Conservation (phyloP, 2,888 invertebrate species). For the Syrista parreyssii region DNA sequence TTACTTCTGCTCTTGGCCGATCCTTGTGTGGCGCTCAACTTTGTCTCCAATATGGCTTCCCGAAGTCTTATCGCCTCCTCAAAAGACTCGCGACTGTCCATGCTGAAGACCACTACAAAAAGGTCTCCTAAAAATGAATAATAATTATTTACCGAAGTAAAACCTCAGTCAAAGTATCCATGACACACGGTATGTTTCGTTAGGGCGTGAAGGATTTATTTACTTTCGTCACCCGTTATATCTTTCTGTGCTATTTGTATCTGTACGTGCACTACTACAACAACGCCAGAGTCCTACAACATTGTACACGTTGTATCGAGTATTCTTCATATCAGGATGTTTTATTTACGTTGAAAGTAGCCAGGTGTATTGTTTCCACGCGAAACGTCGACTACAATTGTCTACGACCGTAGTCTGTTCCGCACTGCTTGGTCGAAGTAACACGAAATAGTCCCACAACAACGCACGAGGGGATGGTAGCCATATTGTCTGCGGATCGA, state of each 20-base stretch:
- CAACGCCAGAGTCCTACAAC: background rate
- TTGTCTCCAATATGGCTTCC: constrained; percentile 87
- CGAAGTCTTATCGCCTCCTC: constrained; percentile 84
- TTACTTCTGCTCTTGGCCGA: constrained; percentile 74
- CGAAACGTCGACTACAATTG: constrained; percentile 1
- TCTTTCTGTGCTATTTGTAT: background rate
- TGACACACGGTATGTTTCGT: background rate
- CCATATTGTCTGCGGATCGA: constrained; percentile 43
- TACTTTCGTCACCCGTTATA: background rate
- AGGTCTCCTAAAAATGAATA: constrained; percentile 73
- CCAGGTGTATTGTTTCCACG: constrained; percentile 18
- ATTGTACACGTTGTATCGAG: background rate
- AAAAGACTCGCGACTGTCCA: constrained; percentile 87
- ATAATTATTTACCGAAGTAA: background rate
- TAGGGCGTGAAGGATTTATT: background rate
- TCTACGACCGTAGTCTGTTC: background rate
- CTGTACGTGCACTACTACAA: background rate
- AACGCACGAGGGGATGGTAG: background rate
- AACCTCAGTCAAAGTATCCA: no score
- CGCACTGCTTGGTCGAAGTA: background rate
- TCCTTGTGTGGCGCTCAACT: constrained; percentile 74
- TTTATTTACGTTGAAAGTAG: constrained; percentile 9
- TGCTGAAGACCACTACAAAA: constrained; percentile 85
- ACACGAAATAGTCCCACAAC: background rate
- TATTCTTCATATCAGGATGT: background rate